Percentiles rank a stretch among this genome's conserved stretches.
Evolutionary conservation across 2,113 vertebrate species (phyloP).

Genomic region (Cacatua alba): DNA sequence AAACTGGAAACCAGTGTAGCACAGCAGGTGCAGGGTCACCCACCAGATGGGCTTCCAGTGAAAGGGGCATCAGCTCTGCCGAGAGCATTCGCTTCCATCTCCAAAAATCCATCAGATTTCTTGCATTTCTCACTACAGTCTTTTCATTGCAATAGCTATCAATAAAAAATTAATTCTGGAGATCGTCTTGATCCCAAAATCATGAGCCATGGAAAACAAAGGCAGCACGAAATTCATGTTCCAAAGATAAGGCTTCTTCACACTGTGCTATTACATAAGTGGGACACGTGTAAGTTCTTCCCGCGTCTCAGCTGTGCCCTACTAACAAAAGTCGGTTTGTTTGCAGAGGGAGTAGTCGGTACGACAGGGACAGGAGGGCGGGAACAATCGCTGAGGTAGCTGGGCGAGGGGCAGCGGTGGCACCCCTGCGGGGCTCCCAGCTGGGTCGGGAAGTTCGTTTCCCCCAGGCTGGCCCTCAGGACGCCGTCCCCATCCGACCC

Average conservation of each 20-base stretch:
- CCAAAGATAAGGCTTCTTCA: background rate
- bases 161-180: background rate
- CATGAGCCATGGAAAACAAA: background rate
- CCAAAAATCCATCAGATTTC: fast-evolving
- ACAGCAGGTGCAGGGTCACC: background rate
- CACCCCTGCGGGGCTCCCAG: fast-evolving
- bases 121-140: fast-evolving
- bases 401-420: fast-evolving
- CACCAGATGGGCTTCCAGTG: fast-evolving
- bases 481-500: no score
- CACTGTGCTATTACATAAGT: fast-evolving
- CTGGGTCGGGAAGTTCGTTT: no score
- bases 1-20: background rate
- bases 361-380: fast-evolving
- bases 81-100: background rate
- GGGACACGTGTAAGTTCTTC: fast-evolving
- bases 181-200: background rate
- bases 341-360: fast-evolving
- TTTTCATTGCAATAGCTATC: background rate
- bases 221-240: background rate
- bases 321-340: background rate
- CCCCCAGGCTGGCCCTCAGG: background rate
- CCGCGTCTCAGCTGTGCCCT: background rate
- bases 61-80: background rate
- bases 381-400: fast-evolving